A percentile compares a stretch with the other conserved stretches of the same genome.
Conservation (phyloP, 2,113 vertebrate genomes). For the Callithrix jacchus region DNA sequence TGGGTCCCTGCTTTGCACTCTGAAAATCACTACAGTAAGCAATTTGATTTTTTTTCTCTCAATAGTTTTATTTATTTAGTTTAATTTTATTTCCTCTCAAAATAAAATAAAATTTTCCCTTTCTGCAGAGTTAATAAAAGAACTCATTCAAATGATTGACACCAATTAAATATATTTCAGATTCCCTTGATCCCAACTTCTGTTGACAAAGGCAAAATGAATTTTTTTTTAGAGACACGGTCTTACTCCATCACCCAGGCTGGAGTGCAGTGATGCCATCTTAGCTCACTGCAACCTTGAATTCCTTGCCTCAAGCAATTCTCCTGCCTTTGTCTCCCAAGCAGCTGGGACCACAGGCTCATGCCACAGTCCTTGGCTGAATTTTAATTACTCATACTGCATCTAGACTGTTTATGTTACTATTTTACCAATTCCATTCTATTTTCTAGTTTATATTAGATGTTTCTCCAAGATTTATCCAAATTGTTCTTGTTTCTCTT, state of each 20-base stretch:
- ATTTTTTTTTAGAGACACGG: too few relatives aligned
- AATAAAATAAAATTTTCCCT: neutral
- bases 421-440: neutral
- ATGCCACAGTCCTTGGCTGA: neutral
- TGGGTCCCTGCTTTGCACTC: neutral
- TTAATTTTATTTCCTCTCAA: neutral
- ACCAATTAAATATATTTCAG: neutral
- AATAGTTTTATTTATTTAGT: neutral
- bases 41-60: neutral
- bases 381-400: neutral
- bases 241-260: too few relatives aligned
- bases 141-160: conserved; percentile 12
- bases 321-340: too few relatives aligned
- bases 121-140: neutral
- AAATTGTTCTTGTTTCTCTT: neutral
- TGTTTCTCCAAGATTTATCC: neutral
- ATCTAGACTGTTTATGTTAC: neutral
- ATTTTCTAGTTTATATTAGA: conserved; percentile 22
- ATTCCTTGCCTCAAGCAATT: too few relatives aligned
- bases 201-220: neutral
- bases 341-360: too few relatives aligned
- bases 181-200: neutral
- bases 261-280: too few relatives aligned
- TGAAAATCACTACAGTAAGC: neutral
- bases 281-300: too few relatives aligned